Evolutionary conservation across 2,797 vertebrate genomes (phyloP), one percentile per base, ranked within the genome.

Genomic region (Parotocinclus haroldoi): DNA sequence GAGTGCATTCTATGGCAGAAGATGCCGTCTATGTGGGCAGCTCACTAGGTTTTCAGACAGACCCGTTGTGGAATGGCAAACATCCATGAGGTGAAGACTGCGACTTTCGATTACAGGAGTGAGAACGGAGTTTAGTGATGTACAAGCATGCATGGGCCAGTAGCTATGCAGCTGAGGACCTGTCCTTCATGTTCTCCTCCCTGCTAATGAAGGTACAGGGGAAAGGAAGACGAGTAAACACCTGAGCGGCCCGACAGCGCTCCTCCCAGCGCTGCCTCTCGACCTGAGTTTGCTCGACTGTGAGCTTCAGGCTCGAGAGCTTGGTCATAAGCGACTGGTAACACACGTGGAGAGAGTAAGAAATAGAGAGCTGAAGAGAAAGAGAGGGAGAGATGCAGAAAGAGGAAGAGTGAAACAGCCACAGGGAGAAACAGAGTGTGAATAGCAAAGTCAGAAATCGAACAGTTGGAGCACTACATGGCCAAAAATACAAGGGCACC

Each of bases 211-310:
- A 40, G n/a, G 18, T 49, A 17, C 51, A 38, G 51, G 61, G 65
- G 50, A 51, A 45, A 48, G 46, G 65, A 67, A 55, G 68, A 53
- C 2, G 68, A 73, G 54, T 71, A 55, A 69, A 82, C 86, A 90
- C 85, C 85, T 86, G 88, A 80, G 78, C 79, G 72, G 77, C 60
- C 78, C 80, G 85, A 83, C 82, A 89, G 64, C 76, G 83, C 83
- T 89, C 85, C 80, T 85, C 86, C 85, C 86, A 90, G 18, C 87
- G 87, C 83, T 86, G 89, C 83, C 85, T 89, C 85, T 91, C 87
- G 79, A 88, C 84, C 88, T 91, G 89, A 76, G 85, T 87, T 77
- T 89, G 87, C 83, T 89, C 88, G 67, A 90, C 87, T 63, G 84
- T 89, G 80, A 91, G 84, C 79, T 88, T 89, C 81, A 86, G 85